phyloP scores from a whole-genome alignment of 2,797 vertebrate genomes.

The Characodon lateralis region DNA sequence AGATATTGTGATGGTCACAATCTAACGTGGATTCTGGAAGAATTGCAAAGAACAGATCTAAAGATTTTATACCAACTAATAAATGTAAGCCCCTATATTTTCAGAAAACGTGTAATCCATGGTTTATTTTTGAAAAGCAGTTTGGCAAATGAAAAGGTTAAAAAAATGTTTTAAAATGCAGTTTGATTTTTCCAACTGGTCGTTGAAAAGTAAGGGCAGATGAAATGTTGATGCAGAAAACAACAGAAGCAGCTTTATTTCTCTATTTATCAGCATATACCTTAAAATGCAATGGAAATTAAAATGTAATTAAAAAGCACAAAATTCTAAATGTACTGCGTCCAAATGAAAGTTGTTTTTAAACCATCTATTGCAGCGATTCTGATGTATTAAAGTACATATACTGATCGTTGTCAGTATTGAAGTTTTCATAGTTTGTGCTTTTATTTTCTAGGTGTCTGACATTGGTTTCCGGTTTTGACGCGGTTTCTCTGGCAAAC shows the following conservation, averaged over 20 bases:
- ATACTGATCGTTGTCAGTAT: neutral
- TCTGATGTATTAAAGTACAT: too few species aligned
- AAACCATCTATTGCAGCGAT: neutral
- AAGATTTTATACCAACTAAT: neutral
- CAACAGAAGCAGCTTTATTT: too few species aligned
- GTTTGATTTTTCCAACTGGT: too few species aligned
- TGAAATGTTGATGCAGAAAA: too few species aligned
- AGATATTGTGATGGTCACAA: neutral
- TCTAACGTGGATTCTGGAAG: neutral
- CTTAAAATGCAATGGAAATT: neutral
- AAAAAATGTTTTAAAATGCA: too few species aligned
- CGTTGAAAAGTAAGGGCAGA: too few species aligned
- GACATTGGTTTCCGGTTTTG: constrained; percentile 18
- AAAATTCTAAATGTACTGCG: neutral
- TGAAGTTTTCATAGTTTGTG: neutral
- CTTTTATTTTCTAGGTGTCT: constrained; percentile 37
- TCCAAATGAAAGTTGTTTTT: neutral
- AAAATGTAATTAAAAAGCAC: neutral
- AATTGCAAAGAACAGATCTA: neutral
- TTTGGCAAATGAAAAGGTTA: too few species aligned
- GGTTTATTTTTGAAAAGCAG: too few species aligned
- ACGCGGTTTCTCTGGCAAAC: neutral
- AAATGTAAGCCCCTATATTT: neutral
- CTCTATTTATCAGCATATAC: too few species aligned
- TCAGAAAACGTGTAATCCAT: neutral